Evolutionary conservation across 2,888 invertebrate species (phyloP), one percentile per base, ranked within the genome.

Genomic region (Rosalia funebris): DNA sequence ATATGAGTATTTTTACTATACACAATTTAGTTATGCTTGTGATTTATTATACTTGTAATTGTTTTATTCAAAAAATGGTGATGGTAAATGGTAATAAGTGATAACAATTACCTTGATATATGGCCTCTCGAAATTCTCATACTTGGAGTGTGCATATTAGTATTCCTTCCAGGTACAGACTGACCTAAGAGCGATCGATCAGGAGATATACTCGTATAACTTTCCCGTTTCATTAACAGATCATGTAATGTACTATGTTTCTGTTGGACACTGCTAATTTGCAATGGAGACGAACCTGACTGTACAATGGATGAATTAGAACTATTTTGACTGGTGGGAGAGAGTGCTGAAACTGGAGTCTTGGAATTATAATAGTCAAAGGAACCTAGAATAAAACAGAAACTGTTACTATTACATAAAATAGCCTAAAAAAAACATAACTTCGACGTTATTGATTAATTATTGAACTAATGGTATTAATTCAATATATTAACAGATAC

Each of bases 241-340:
- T 93, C 79, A 73, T 91, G 90, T 48, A 91, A 89, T 19, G 88
- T 80, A 0, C 87, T 85, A 55, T 78, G 85, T 63, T 78, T 81
- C 42, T 77, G 77, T 59, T 77, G 79, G 9, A 75, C 53, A 16
- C 70, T 63, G 37, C 70, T 72, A 10, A 77, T 66, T 47, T 82
- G 83, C 44, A 79, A 72, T 1, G 83, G 81, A 16, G 84, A 83
- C 9, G 85, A 83, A 41, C 84, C 82, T 11, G 85, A 83, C 53
- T 81, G 78, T 12, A 82, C 71, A 42, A 85, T 69, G 10, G 85
- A 84, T n/a, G 87, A 86, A 69, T 80, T 84, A 15, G 88, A 88
- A 71, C 87, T 87, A n/a, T 86, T 87, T 70, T 88, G 88, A 79
- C 89, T 90, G 47, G 86, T 84, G 14, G 90, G 89, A 7, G 89